Evolutionary conservation across 2,113 vertebrate species (phyloP).

Genomic region (Phalacrocorax carbo): DNA sequence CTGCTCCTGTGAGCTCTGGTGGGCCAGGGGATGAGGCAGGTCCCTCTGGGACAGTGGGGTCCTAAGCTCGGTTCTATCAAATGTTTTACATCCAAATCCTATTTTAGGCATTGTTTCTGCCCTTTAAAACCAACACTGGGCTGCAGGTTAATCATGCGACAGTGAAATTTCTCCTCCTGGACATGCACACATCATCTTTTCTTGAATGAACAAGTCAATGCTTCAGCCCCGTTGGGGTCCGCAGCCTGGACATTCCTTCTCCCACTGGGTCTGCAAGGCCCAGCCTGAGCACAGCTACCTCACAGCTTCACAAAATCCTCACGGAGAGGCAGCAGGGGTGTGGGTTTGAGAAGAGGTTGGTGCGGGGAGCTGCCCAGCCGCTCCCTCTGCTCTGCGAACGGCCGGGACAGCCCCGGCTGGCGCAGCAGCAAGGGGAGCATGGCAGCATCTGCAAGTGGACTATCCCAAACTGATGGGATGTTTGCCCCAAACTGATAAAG

Average conservation of each 20-base stretch:
- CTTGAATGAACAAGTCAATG: fast-evolving
- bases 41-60: background rate
- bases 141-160: no score
- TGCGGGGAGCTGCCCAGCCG: background rate
- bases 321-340: background rate
- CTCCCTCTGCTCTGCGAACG: background rate
- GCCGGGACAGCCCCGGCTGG: background rate
- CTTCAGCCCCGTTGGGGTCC: fast-evolving
- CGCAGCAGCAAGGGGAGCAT: background rate
- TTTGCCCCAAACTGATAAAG: no score
- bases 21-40: background rate
- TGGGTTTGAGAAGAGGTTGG: background rate
- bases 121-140: background rate
- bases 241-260: background rate
- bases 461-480: background rate
- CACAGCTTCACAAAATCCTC: background rate
- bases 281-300: background rate
- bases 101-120: background rate
- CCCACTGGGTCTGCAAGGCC: background rate
- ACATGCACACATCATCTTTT: fast-evolving
- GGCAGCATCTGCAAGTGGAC: background rate
- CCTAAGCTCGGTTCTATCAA: background rate
- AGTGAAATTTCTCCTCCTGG: background rate
- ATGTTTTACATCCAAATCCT: background rate
- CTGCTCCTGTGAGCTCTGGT: background rate